Evolutionary conservation across 2,797 vertebrate species (phyloP).

Genomic region (Amphiprion clarkii): DNA sequence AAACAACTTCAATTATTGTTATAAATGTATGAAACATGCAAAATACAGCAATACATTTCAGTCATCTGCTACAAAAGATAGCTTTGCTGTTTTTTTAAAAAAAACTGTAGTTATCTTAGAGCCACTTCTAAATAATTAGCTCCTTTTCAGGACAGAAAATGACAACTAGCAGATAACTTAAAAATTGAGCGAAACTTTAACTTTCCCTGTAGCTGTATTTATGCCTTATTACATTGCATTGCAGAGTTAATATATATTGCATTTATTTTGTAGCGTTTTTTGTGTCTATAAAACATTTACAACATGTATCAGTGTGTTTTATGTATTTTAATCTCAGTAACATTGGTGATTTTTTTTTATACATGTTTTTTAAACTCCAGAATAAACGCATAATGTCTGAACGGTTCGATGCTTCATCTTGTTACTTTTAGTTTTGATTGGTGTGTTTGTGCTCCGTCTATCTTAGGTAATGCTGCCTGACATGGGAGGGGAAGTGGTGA

Average conservation of each 20-base stretch:
- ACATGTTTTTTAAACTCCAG: neutral
- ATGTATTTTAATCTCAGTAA: neutral
- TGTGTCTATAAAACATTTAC: slow-evolving; percentile 7
- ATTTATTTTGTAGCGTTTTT: neutral
- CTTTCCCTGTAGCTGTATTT: neutral
- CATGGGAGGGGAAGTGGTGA: slow-evolving; percentile 71
- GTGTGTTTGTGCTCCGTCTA: neutral
- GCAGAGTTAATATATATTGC: neutral
- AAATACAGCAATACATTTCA: neutral
- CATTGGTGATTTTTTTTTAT: neutral
- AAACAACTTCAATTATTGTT: neutral
- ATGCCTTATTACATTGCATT: neutral
- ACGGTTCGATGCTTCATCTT: slow-evolving; percentile 3
- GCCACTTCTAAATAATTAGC: neutral
- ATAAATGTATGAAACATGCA: neutral
- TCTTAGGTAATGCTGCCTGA: neutral
- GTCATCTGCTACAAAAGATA: neutral
- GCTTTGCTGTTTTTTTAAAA: neutral
- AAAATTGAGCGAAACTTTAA: neutral
- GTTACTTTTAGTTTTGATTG: slow-evolving; percentile 13
- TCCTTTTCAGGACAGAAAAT: neutral
- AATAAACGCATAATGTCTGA: slow-evolving; percentile 54
- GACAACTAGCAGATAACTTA: neutral
- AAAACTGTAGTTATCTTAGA: neutral
- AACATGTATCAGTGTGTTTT: neutral